These are phyloP conservation scores for Mormyrus iriodes DNA, from an alignment of 2,113 vertebrate species.

Conservation along the genomic window DNA sequence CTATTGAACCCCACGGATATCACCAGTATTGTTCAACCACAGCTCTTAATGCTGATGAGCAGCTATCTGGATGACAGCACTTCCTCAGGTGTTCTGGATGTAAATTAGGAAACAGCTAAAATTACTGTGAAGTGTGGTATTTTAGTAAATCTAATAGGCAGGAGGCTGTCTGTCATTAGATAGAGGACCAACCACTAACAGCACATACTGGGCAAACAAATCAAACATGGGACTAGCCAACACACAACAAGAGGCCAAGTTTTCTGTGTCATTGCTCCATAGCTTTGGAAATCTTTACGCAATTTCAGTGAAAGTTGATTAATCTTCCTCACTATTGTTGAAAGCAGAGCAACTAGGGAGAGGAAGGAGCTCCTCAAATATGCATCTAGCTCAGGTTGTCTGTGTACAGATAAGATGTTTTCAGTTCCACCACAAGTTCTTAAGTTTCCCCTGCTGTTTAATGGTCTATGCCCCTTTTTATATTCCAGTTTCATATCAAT, in stretches of 20 bases:
- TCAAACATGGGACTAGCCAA: not conserved
- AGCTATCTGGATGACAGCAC: not conserved
- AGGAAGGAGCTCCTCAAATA: not conserved
- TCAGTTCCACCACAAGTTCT: not conserved
- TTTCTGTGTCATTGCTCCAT: not conserved
- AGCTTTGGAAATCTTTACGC: constrained; percentile 1
- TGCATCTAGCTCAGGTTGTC: not conserved
- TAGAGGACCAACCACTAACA: not conserved
- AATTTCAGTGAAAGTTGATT: not conserved
- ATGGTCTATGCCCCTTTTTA: not conserved
- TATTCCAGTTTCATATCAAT: not conserved
- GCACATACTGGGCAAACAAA: not conserved
- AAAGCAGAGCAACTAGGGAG: not conserved
- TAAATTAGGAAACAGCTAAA: not conserved
- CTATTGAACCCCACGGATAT: not conserved
- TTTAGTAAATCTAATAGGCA: not conserved
- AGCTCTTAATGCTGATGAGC: not conserved
- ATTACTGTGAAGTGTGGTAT: not conserved
- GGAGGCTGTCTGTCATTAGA: not conserved
- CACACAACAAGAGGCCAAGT: not conserved
- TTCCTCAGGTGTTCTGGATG: not conserved
- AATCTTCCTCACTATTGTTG: not conserved
- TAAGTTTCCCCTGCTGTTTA: not conserved
- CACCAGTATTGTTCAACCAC: not conserved
- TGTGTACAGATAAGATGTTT: not conserved